Evolutionary conservation across 2,113 vertebrate species (phyloP).

Genomic region (Rhagologus leucostigma): DNA sequence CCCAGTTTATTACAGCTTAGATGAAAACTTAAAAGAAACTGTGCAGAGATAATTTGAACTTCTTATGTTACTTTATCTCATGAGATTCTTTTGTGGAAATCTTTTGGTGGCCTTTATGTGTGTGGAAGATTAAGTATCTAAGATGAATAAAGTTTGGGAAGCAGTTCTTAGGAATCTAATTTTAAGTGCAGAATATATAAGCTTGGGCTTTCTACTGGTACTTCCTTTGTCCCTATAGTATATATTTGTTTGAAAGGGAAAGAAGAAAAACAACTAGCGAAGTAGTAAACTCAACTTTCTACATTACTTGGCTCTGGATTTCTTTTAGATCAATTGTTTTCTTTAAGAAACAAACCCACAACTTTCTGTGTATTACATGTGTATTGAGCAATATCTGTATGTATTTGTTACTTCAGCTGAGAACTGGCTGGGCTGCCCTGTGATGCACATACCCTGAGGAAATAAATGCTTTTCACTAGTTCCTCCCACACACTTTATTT

Average conservation of each 20-base stretch:
- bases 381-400: background rate
- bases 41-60: background rate
- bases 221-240: background rate
- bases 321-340: background rate
- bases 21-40: background rate
- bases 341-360: background rate
- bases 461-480: background rate
- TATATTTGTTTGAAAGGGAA: background rate
- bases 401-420: background rate
- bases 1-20: background rate
- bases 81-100: background rate
- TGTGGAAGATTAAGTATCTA: background rate
- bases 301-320: background rate
- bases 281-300: background rate
- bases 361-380: fast-evolving
- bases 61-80: background rate
- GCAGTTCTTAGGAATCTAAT: background rate
- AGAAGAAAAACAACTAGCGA: background rate
- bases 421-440: background rate
- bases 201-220: background rate
- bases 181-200: background rate
- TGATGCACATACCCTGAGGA: background rate
- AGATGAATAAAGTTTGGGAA: background rate
- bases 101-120: background rate
- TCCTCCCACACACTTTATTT: background rate